Base-by-base conservation (phyloP, 2,113 vertebrate genomes). In the Casuarius casuarius region DNA sequence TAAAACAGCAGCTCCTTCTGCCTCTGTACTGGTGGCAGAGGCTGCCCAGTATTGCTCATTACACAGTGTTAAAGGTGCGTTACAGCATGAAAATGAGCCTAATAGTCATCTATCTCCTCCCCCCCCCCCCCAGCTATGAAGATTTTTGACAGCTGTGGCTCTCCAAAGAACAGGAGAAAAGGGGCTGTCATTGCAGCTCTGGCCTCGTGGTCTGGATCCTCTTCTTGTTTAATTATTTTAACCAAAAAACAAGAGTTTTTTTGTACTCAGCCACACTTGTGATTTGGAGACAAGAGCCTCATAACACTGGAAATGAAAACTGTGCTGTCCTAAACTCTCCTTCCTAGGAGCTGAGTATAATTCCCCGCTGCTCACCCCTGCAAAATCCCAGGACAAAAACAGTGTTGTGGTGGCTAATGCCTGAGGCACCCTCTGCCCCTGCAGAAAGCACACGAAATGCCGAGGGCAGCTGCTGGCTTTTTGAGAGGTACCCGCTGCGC, bases 311-410 rank as follows among this genome's bases (percentile, higher is more conserved):
- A 70, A 40, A 38, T 3, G n/a, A 86, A 17, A 0, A 6, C 3
- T 1, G 11, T 72, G 58, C 31, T 40, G 12, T 54, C 65, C 26
- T 18, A 77, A 25, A 7, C 12, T 46, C 40, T 88, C 10, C 15
- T 76, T 48, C 59, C 44, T 0, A 0, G 14, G 15, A 33, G 9
- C 14, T 23, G 8, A 49, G 31, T 15, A 20, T 13, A 9, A 13
- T 67, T 66, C 63, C 26, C 28, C 49, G 23, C 40, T 73, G 29
- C 44, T 72, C 13, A 7, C 12, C 40, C 10, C 33, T 40, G 23
- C 18, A 72, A 46, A 84, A 52, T 5, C 6, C 31, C 0, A 0
- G 9, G 19, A 25, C 9, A 35, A 66, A 85, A 19, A 5, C 1
- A 19, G 4, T 23, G 6, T 26, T 33, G 1, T 9, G 40, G 3